Conservation (phyloP, 2,888 invertebrate genomes). For the Polydesmus complanatus region DNA sequence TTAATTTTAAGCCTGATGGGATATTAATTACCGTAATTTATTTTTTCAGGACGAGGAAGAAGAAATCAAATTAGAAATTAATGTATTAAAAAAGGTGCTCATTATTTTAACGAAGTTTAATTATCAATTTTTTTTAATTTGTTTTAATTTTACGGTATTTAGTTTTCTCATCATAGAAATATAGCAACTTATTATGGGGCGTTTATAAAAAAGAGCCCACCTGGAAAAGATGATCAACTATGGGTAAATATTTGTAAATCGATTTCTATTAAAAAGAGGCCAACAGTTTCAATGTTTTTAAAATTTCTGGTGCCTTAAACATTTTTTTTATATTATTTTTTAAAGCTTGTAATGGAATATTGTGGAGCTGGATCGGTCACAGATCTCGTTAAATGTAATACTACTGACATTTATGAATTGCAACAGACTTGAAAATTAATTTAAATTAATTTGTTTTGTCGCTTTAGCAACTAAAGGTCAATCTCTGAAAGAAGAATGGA, state of each 20-base stretch:
- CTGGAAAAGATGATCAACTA: constrained; percentile 96
- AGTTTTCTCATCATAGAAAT: constrained; percentile 97
- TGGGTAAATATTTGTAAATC: too few species aligned
- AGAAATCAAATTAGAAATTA: constrained; percentile 99
- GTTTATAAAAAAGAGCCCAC: constrained; percentile 97
- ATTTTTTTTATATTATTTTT: too few species aligned
- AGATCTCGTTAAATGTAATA: constrained; percentile 84
- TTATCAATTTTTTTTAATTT: neutral
- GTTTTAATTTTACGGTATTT: constrained; percentile 44
- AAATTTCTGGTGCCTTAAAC: too few species aligned
- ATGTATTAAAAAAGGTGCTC: constrained; percentile 81
- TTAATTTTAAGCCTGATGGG: neutral
- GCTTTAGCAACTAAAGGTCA: constrained; percentile 76
- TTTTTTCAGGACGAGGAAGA: constrained; percentile 81
- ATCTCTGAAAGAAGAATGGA: constrained; percentile 98
- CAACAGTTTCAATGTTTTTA: constrained; percentile 2
- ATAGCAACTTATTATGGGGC: constrained; percentile 99
- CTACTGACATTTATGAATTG: neutral
- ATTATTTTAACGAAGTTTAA: neutral
- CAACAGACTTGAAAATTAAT: neutral
- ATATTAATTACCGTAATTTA: constrained; percentile 5
- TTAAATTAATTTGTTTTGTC: constrained; percentile 8
- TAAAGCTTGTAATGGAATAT: constrained; percentile 91
- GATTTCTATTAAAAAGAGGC: too few species aligned
- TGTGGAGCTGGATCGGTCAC: constrained; percentile 99